phyloP scores from a whole-genome alignment of 2,888 invertebrate species.

The Aleiodes leptofemur region DNA sequence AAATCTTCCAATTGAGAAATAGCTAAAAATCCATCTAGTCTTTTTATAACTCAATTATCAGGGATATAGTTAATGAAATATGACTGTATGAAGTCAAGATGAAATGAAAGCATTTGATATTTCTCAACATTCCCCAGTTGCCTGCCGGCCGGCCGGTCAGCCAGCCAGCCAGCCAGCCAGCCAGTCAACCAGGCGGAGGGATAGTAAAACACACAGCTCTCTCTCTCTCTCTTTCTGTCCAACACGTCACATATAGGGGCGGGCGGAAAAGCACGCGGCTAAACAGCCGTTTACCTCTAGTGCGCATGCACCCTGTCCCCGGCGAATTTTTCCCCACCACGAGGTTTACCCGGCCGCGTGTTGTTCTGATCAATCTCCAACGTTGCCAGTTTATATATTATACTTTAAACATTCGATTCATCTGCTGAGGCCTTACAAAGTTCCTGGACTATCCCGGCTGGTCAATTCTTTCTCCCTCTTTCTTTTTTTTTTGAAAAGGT shows the following conservation, averaged over 20 bases:
- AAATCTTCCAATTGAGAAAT: neutral
- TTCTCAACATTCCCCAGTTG: slow-evolving; percentile 77
- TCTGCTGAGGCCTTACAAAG: neutral
- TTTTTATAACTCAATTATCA: neutral
- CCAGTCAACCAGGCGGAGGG: slow-evolving; percentile 59
- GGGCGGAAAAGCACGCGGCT: slow-evolving; percentile 45
- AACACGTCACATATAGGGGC: slow-evolving; percentile 24
- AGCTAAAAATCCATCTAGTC: neutral
- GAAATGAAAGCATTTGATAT: neutral
- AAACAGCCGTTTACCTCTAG: slow-evolving; percentile 43
- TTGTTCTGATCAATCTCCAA: slow-evolving; percentile 72
- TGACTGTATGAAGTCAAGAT: neutral
- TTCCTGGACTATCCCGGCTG: slow-evolving; percentile 53
- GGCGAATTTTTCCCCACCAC: slow-evolving; percentile 61
- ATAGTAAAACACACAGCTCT: slow-evolving; percentile 9
- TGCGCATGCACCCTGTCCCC: slow-evolving; percentile 70
- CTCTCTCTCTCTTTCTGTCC: neutral
- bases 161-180: no score
- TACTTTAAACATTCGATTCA: neutral
- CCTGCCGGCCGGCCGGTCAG: slow-evolving; percentile 74
- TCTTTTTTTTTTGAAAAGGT: neutral
- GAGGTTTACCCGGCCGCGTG: slow-evolving; percentile 70
- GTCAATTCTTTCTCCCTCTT: slow-evolving; percentile 44
- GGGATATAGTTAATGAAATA: no score
- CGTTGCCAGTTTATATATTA: slow-evolving; percentile 66